Percentiles rank a stretch among this genome's conserved stretches.
Evolutionary conservation across 1,140 invertebrate species (phyloP).

Genomic region (Drosophila carrolli): DNA sequence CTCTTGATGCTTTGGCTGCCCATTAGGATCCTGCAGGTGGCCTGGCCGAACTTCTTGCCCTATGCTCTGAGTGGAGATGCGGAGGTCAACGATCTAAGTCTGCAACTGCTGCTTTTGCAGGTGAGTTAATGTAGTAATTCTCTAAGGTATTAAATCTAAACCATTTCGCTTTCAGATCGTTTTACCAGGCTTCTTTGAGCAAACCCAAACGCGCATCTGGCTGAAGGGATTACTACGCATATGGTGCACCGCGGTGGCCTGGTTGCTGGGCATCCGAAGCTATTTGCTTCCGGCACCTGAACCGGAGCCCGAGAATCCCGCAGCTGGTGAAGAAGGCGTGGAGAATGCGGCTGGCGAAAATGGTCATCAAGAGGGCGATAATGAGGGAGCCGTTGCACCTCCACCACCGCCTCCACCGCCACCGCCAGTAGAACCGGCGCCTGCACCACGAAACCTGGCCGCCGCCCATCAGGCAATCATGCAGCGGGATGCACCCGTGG

Average conservation of each 20-base stretch:
- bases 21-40: constrained; percentile 92
- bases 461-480: constrained; percentile 93
- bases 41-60: constrained; percentile 95
- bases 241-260: constrained; percentile 96
- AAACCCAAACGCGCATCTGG: constrained; percentile 97
- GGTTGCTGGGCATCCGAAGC: constrained; percentile 93
- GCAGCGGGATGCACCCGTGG: constrained; percentile 90
- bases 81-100: constrained; percentile 96
- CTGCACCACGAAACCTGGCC: constrained; percentile 86
- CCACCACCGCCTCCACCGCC: constrained; percentile 72
- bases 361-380: constrained; percentile 3
- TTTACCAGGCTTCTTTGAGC: constrained; percentile 97
- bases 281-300: constrained; percentile 91
- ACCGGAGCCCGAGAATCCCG: constrained; percentile 38
- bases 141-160: too few relatives aligned
- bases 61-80: constrained; percentile 94
- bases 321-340: constrained; percentile 77
- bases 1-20: constrained; percentile 98
- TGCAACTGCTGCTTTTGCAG: constrained; percentile 97
- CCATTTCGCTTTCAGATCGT: constrained; percentile 89
- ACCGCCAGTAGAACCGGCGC: constrained; percentile 71
- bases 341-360: constrained; percentile 29
- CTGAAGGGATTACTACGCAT: constrained; percentile 93
- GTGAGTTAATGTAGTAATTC: constrained; percentile 73
- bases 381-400: constrained; percentile 34